Conservation (phyloP, 1,140 invertebrate genomes). For the Anoplolepis gracilipes region DNA sequence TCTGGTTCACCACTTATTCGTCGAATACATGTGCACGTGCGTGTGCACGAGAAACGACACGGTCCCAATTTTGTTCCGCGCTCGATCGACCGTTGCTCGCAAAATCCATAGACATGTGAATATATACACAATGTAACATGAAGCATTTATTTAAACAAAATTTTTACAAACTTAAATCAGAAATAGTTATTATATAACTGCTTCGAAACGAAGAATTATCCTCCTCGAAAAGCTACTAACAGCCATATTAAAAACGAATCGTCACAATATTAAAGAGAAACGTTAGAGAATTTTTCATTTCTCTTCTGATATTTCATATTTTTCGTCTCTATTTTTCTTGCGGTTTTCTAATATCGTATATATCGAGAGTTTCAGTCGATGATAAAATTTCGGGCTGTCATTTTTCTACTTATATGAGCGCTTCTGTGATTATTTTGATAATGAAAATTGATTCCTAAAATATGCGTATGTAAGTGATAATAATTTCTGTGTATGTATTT, state of each 20-base stretch:
- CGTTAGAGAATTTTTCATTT: not conserved
- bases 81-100: not conserved
- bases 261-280: not conserved
- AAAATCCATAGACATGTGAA: constrained; percentile 5
- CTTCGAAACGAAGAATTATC: too few species aligned
- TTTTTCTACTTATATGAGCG: not conserved
- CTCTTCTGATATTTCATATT: constrained; percentile 3
- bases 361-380: constrained; percentile 10
- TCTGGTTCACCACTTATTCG: constrained; percentile 53
- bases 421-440: not conserved
- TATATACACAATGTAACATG: not conserved
- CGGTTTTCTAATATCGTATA: constrained; percentile 15
- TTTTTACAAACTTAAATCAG: not conserved
- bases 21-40: constrained; percentile 21
- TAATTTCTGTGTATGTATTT: not conserved
- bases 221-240: not conserved
- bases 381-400: not conserved
- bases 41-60: constrained; percentile 12
- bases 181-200: too few species aligned
- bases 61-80: constrained; percentile 47
- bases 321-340: not conserved
- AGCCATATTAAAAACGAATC: not conserved
- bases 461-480: not conserved
- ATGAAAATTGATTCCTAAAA: not conserved
- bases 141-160: not conserved